These are phyloP conservation scores for Microctenopoma lineatum DNA, from an alignment of 2,797 vertebrate genomes.

Conservation along the genomic window DNA sequence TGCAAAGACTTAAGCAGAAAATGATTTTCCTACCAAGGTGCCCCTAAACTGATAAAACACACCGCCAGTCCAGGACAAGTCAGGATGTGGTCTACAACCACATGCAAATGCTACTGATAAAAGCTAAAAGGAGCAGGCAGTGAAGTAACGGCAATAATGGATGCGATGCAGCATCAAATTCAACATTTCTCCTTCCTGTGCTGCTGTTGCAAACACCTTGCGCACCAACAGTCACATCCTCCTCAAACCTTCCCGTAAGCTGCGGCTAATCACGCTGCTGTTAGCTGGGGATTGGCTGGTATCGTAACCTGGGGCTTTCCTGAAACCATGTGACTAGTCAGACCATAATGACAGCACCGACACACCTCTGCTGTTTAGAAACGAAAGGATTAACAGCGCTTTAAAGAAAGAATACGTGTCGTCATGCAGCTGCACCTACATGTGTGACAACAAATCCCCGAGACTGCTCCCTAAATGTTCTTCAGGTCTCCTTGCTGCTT, in stretches of 20 bases:
- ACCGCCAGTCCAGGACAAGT: constrained; percentile 12
- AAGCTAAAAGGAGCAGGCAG: not conserved
- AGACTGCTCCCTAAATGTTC: constrained; percentile 5
- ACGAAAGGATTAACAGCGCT: constrained; percentile 53
- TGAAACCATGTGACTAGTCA: constrained; percentile 76
- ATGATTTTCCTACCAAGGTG: constrained; percentile 12
- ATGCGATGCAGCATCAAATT: not conserved
- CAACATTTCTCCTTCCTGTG: constrained; percentile 7
- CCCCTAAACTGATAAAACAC: constrained; percentile 5
- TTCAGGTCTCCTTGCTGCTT: not conserved
- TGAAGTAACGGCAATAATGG: not conserved
- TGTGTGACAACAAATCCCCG: not conserved
- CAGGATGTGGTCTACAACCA: not conserved
- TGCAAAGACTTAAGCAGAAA: not conserved
- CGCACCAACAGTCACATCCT: constrained; percentile 44
- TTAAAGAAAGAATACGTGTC: constrained; percentile 42
- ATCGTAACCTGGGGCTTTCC: constrained; percentile 78
- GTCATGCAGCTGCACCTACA: constrained; percentile 36
- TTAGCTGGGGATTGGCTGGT: constrained; percentile 38
- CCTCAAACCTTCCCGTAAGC: constrained; percentile 31
- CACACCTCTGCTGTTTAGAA: constrained; percentile 54
- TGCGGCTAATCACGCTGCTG: constrained; percentile 53
- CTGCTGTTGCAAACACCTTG: constrained; percentile 38
- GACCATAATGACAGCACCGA: constrained; percentile 58
- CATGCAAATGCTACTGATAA: constrained; percentile 8